Evolutionary conservation across 2,888 invertebrate genomes (phyloP), one percentile per base, ranked within the genome.

Genomic region (Drepana falcataria): DNA sequence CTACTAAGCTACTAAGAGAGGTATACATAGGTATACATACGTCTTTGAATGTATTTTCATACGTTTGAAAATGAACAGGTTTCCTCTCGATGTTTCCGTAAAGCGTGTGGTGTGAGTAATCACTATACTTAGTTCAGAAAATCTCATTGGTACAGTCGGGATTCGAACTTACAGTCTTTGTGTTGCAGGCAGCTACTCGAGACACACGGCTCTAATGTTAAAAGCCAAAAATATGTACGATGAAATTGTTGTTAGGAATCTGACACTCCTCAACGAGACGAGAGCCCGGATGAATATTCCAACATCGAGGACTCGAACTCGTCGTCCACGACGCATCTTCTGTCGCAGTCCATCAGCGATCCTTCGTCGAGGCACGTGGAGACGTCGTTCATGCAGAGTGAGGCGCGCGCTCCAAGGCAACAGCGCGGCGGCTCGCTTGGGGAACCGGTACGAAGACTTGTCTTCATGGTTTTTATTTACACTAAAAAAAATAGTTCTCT

Each of bases 271-370:
- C 87, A 87, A 58, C 79, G 89, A 51, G 89, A 88, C 9, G 89
- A 88, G 59, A 89, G 89, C 58, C 83, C 86, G 0, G 89, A 90
- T 44, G 88, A 88, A 40, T 85, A 69, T 59, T 89, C 89, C 35
- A 87, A 85, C 63, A 80, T 87, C 1, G 90, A 86, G 47, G 87
- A 87, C 60, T 85, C 88, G 0, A 84, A 85, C 67, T 89, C 87
- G 0, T 87, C 87, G 0, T 86, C 88, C 0, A 87, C 87, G 0
- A 85, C 87, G 3, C 90, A 87, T n/a, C 77, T 88, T 1, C 77
- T 88, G 1, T 85, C 88, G 2, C 88, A 87, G 55, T 83, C 88
- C 0, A 70, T 76, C 56, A 87, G 85, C 54, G 87, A 85, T 7
- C 70, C 81, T 1, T 86, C 84, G 0, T 83, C 79, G 57, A 73